Conservation (phyloP, 2,113 vertebrate genomes). For the Oenanthe oenanthe region DNA sequence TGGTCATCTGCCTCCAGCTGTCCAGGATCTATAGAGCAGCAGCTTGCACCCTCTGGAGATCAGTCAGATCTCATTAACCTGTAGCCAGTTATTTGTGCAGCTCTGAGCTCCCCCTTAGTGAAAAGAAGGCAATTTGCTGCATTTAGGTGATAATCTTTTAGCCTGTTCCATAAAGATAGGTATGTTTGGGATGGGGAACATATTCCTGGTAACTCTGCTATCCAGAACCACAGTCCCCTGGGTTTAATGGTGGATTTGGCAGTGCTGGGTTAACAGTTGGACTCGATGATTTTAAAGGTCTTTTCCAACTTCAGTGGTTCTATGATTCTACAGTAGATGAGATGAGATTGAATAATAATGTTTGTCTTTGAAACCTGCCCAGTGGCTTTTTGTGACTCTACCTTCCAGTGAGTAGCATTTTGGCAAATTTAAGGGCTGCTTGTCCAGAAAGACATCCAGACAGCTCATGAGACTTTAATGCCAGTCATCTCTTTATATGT, state of each 20-base stretch:
- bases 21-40: not conserved
- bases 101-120: not conserved
- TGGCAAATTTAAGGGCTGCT: not conserved
- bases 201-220: not conserved
- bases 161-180: not conserved
- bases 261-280: not conserved
- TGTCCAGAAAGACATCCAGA: not conserved
- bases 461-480: not conserved
- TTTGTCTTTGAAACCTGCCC: not conserved
- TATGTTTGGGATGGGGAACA: not conserved
- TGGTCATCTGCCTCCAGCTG: constrained; percentile 47
- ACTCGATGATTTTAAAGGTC: not conserved
- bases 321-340: not conserved
- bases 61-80: constrained; percentile 60
- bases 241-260: not conserved
- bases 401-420: not conserved
- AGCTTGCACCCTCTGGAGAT: constrained; percentile 49
- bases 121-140: constrained; percentile 17
- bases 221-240: not conserved
- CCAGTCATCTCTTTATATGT: not conserved
- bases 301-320: not conserved
- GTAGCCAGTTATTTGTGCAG: constrained; percentile 4
- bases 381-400: not conserved
- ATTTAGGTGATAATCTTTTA: constrained; percentile 11
- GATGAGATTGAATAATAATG: not conserved